Conservation (phyloP, 2,113 vertebrate species). For the Tachuris rubrigastra region DNA sequence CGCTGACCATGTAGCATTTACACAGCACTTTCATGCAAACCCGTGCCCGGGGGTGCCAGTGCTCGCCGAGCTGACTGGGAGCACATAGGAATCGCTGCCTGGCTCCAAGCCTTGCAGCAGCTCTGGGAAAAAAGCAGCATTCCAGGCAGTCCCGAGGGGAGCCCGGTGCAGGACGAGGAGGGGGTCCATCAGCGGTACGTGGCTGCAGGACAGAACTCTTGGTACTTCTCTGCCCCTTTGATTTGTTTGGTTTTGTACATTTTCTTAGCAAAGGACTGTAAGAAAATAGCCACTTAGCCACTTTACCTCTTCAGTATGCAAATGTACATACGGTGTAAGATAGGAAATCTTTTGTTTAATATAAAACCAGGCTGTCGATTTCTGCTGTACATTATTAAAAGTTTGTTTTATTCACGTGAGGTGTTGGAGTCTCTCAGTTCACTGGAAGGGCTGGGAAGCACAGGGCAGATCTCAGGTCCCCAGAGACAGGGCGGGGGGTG, state of each 20-base stretch:
- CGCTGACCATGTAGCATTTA: slow-evolving; percentile 52
- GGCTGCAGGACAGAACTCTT: slow-evolving; percentile 55
- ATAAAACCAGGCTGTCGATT: slow-evolving; percentile 82
- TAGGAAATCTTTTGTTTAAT: slow-evolving; percentile 85
- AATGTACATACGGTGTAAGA: slow-evolving; percentile 85
- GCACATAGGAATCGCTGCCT: background rate
- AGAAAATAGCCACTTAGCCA: slow-evolving; percentile 87
- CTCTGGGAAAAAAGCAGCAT: background rate
- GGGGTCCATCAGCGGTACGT: background rate
- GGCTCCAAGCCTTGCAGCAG: background rate
- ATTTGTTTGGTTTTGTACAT: slow-evolving; percentile 79
- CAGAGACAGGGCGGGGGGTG: rapidly evolving
- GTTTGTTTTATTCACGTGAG: slow-evolving; percentile 77
- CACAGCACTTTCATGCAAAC: slow-evolving; percentile 12
- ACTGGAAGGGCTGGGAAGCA: background rate
- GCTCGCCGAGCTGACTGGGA: background rate
- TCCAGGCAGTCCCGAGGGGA: background rate
- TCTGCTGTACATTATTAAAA: slow-evolving; percentile 88
- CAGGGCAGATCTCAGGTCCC: background rate
- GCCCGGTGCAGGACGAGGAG: background rate
- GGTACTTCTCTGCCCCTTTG: slow-evolving; percentile 63
- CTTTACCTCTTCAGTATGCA: slow-evolving; percentile 89
- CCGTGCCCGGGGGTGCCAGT: background rate
- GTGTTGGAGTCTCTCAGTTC: background rate
- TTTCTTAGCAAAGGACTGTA: slow-evolving; percentile 82